A percentile compares a stretch with the other conserved stretches of the same genome.
Evolutionary conservation across 2,797 vertebrate genomes (phyloP).

Genomic region (Scleropages formosus): DNA sequence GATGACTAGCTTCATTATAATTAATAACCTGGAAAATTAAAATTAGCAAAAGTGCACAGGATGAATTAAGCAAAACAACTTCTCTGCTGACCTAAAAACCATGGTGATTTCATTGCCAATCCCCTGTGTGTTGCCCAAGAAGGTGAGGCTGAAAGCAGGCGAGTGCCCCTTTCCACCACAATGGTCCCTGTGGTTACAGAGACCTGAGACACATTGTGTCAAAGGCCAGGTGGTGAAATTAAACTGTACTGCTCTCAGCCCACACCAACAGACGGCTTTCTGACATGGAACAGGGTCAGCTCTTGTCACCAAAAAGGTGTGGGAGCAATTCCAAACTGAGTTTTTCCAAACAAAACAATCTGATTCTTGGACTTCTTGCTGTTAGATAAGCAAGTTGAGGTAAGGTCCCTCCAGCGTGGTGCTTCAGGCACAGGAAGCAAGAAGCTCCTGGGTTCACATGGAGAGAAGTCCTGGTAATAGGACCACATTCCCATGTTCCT

Average conservation of each 20-base stretch:
- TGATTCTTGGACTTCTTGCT: too few species aligned
- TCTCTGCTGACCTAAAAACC: too few species aligned
- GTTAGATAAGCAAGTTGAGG: too few species aligned
- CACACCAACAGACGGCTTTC: slow-evolving; percentile 36
- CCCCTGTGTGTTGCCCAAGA: slow-evolving; percentile 29
- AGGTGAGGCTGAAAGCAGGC: not conserved
- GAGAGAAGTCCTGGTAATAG: too few species aligned
- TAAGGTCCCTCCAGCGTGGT: too few species aligned
- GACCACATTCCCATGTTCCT: too few species aligned
- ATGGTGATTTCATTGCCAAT: too few species aligned
- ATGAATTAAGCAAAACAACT: too few species aligned
- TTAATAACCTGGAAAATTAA: not conserved
- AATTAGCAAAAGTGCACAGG: slow-evolving; percentile 33
- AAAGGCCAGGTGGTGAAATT: slow-evolving; percentile 50
- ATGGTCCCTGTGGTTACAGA: slow-evolving; percentile 49
- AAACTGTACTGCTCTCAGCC: slow-evolving; percentile 40
- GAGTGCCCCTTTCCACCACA: slow-evolving; percentile 39
- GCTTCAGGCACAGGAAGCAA: not conserved
- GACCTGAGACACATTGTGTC: slow-evolving; percentile 35
- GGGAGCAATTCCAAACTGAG: not conserved
- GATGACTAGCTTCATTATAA: slow-evolving; percentile 3
- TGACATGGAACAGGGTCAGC: slow-evolving; percentile 43
- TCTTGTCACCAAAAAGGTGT: slow-evolving; percentile 28
- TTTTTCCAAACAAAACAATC: not conserved
- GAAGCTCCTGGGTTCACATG: not conserved